Evolutionary conservation across 2,888 invertebrate genomes (phyloP).

Genomic region (Phengaris alcon): DNA sequence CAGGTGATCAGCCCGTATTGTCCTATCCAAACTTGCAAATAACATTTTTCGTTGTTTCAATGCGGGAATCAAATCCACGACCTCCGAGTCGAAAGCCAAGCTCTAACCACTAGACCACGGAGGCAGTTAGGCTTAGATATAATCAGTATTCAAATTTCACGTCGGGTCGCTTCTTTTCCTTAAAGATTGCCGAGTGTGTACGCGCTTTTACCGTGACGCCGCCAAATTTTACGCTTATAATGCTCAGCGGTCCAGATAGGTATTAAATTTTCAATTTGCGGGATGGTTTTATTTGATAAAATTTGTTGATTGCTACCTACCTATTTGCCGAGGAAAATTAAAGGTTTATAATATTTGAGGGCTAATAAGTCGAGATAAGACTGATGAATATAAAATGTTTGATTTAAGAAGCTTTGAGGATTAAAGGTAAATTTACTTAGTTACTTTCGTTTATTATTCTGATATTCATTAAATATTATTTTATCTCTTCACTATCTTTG

Average conservation of each 20-base stretch:
- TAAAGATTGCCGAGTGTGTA: not conserved
- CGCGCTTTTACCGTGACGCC: not conserved
- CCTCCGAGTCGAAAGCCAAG: too few species aligned
- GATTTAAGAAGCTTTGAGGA: constrained; percentile 8
- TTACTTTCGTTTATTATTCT: not conserved
- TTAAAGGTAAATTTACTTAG: not conserved
- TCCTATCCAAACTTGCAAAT: too few species aligned
- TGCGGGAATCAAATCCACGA: too few species aligned
- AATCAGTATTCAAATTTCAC: too few species aligned
- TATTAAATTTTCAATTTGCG: constrained; percentile 32
- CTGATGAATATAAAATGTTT: constrained; percentile 19
- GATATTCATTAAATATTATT: not conserved
- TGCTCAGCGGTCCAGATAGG: constrained; percentile 30
- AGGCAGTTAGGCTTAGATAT: too few species aligned
- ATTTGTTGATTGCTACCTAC: not conserved
- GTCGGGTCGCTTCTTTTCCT: too few species aligned
- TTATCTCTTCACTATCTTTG: not conserved
- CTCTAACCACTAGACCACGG: too few species aligned
- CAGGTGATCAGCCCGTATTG: too few species aligned
- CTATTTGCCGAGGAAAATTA: not conserved
- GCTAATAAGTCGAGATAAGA: constrained; percentile 19
- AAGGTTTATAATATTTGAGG: constrained; percentile 10
- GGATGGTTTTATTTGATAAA: constrained; percentile 30
- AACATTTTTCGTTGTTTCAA: too few species aligned
- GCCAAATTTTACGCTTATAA: constrained; percentile 44